phyloP scores from a whole-genome alignment of 2,888 invertebrate species.

The Vanessa cardui region DNA sequence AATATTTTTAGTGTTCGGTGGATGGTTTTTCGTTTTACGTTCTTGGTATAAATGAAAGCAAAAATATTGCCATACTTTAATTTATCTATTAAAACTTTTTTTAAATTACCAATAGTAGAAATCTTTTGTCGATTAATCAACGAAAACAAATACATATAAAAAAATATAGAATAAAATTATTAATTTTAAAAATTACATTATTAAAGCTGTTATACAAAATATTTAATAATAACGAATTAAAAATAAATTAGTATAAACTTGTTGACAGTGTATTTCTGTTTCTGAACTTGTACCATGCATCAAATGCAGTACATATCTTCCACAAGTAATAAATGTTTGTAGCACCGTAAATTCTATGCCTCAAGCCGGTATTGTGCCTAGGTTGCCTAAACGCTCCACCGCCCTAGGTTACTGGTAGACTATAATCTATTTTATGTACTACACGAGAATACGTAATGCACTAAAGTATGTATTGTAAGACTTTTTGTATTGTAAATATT shows the following conservation, averaged over 20 bases:
- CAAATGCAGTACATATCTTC: conserved; percentile 49
- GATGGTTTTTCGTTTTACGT: neutral
- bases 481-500: conserved; percentile 30
- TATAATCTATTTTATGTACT: conserved; percentile 51
- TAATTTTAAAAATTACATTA: too few species aligned
- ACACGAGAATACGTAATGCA: conserved; percentile 21
- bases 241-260: too few species aligned
- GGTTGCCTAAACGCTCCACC: conserved; percentile 42
- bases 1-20: neutral
- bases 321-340: conserved; percentile 66
- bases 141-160: too few species aligned
- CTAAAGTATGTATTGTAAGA: conserved; percentile 41
- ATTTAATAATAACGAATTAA: too few species aligned
- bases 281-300: conserved; percentile 40
- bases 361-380: conserved; percentile 60
- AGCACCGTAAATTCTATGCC: conserved; percentile 60
- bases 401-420: conserved; percentile 44
- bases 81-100: too few species aligned
- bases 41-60: too few species aligned
- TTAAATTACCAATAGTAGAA: too few species aligned
- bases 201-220: too few species aligned
- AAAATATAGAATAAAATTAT: too few species aligned
- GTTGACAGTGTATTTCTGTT: neutral
- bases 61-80: too few species aligned
- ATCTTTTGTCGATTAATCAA: too few species aligned